Evolutionary conservation across 1,140 invertebrate species (phyloP), one percentile per base, ranked within the genome.

Genomic region (Xylocopa sonorina): DNA sequence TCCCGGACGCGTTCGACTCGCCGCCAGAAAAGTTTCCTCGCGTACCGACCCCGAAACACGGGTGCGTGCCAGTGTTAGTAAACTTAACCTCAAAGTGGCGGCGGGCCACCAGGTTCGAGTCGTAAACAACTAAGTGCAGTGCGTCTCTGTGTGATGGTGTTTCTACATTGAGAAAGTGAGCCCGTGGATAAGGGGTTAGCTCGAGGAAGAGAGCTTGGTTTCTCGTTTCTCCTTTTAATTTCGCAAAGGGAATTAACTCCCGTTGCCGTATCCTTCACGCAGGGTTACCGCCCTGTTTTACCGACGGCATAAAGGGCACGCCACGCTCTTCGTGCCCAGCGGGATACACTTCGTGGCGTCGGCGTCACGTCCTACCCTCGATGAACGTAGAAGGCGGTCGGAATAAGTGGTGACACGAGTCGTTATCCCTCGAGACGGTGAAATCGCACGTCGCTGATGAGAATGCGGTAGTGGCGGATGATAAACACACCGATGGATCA

Each of bases 401-500:
- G 32, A 67, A 24, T 78, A 64, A 55, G 27, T 73, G 69, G 69
- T 78, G 68, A 78, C 48, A 73, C 50, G 74, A 76, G 34, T 71
- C 51, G 21, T 57, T 24, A 12, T 62, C 24, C 21, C 43, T 53
- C 34, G 21, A 5, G 10, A 53, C n/a, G n/a, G 68, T 27, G 50
- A 73, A 34, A 29, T 63, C 24, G 12, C 24, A 34, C 2, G 6
- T 38, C 18, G 7, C 50, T 46, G 55, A 73, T 57, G 73, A 63
- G 68, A 55, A 73, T 64, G 77, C 83, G 79, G 73, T 82, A 82
- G 78, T 78, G 55, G 82, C 85, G 83, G 43, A 83, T 88, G 86
- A 77, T 76, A 81, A 74, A 82, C 72, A 67, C 69, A 83, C 84
- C 85, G 78, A 87, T 88, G 64, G 78, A 72, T 80, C 83, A 75